Base-by-base conservation (phyloP, 2,888 invertebrate species). In the Rhingia rostrata region DNA sequence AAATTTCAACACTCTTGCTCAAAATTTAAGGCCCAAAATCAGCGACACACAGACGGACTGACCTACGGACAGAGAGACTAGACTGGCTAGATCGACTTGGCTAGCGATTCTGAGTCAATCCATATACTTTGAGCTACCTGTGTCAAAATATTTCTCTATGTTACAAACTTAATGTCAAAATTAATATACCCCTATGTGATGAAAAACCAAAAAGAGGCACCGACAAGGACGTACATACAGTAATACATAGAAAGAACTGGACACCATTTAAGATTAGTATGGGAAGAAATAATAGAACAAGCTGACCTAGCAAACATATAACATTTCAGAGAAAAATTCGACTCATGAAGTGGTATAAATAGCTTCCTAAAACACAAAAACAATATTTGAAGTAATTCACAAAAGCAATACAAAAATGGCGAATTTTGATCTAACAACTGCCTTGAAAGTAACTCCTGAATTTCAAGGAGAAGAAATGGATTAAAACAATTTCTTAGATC, bases 381-480 rank as follows among this genome's bases (percentile, higher is more conserved):
- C 37, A 37, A 6, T 37, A 37, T 4, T 37, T 37, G 37, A 37
- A 37, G 37, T 37, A 37, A 37, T 37, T 37, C 4, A 37, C 6
- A 37, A 5, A 37, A 37, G 37, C 37, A 37, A 37, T 37, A 4
- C 6, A 6, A 37, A 37, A 37, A 37, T 43, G 61, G 61, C 61
- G 32, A 14, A n/a, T 7, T 61, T 61, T 61, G 61, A 61, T 43
- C 6, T 61, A n/a, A 6, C 41, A 7, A 41, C 61, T 35, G 61
- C 61, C 7, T 61, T 41, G 10, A 67, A 69, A 30, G 12, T 69
- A 7, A 54, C 54, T 10, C 67, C 67, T n/a, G 67, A 69, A 41
- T 69, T 69, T 45, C 56, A 12, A 41, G 67, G 54, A 7, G 32
- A 32, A 4, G 6, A 43, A 6, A 51, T 39, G 6, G n/a, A 67